Evolutionary conservation across 2,888 invertebrate genomes (phyloP).

Genomic region (Acanthoscelides obtectus): DNA sequence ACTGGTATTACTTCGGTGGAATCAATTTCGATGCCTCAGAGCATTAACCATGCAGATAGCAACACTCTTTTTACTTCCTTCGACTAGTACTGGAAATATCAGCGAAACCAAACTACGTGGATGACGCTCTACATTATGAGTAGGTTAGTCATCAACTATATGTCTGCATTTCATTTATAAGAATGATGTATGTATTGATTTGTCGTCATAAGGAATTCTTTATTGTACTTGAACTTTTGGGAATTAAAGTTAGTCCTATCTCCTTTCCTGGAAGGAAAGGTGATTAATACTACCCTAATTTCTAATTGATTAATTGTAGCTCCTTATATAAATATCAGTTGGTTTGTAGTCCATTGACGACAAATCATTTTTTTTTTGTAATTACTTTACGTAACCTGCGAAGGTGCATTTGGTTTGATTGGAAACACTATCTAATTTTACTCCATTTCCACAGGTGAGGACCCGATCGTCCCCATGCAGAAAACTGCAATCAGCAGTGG

Average conservation of each 20-base stretch:
- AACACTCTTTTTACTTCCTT: too few species aligned
- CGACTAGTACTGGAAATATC: too few species aligned
- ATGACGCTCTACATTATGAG: neutral
- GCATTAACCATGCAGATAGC: too few species aligned
- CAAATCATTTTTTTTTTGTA: neutral
- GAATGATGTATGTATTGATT: neutral
- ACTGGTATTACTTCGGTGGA: neutral
- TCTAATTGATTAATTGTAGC: too few species aligned
- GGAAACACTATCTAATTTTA: constrained; percentile 3
- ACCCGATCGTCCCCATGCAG: constrained; percentile 39
- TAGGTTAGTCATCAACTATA: neutral
- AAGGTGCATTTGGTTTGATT: too few species aligned
- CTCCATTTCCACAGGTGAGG: constrained; percentile 29
- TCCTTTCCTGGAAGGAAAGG: too few species aligned
- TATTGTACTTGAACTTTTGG: too few species aligned
- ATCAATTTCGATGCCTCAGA: too few species aligned
- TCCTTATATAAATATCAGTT: too few species aligned
- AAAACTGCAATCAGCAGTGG: constrained; percentile 62
- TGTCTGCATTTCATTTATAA: neutral
- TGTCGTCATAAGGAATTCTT: neutral
- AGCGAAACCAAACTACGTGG: neutral
- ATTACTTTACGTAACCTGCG: too few species aligned
- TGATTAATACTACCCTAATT: too few species aligned
- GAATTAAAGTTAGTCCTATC: too few species aligned
- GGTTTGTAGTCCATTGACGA: neutral